Base-by-base conservation (phyloP, 2,797 vertebrate genomes). In the Poeciliopsis presidionis region DNA sequence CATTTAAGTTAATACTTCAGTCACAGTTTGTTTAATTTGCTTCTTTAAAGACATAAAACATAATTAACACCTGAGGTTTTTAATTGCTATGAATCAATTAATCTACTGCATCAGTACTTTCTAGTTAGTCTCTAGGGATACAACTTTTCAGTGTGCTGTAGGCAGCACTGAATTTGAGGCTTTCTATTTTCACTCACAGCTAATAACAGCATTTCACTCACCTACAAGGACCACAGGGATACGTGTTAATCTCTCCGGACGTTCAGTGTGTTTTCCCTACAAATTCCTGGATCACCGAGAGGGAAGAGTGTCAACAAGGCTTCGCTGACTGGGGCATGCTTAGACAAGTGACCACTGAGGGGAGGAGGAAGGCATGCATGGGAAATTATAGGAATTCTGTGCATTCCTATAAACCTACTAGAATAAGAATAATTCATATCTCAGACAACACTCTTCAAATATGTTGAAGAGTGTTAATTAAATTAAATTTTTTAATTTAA, bases 331-430 rank as follows among this genome's bases (percentile, higher is more conserved):
- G 84, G 87, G 94, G 83, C 94, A 95, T 89, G 94, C 93, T 93
- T 80, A 84, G 92, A 93, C 95, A 94, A 93, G 94, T 91, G 91
- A 94, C 91, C 86, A 55, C 46, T 82, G 87, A 53, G 79, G 81
- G 86, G 80, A 86, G 88, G 90, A 84, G 84, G 83, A 86, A 90
- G 88, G 91, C 92, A 93, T 93, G 89, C 77, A 55, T 83, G 81
- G 86, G 90, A 92, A 93, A 93, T 94, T 45, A 89, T 82, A 87
- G 87, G 91, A 93, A 94, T 95, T 93, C 90, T 87, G 47, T 82
- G 85, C 90, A 94, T 95, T 93, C 94, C 87, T 85, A 41, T 49
- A 55, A 75, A 80, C 86, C 85, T 90, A 78, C 87, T 53, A 65
- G 28, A 84, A 82, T 82, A 75, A 81, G 87, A 92, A 90, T 85